Evolutionary conservation across 2,113 vertebrate species (phyloP), one percentile per base, ranked within the genome.

Genomic region (Hymenochirus boettgeri): DNA sequence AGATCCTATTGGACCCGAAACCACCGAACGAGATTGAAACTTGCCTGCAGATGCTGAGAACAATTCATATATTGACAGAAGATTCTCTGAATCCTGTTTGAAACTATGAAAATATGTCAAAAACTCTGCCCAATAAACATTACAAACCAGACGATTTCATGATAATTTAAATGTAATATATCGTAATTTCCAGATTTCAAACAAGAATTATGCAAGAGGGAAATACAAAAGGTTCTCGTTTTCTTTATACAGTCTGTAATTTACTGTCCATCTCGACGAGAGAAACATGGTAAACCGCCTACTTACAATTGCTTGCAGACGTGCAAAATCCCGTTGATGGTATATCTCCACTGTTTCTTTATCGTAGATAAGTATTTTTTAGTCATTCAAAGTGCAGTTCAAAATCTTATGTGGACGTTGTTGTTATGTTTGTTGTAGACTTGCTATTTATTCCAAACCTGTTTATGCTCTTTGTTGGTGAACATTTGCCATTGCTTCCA

Each of bases 301-400:
- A 12, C 79, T 89, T 72, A 23, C 37, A 10, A 74, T 73, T 24
- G 90, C 89, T n/a, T 2, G 0, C 74, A 45, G n/a, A 58, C 47
- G 0, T 88, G 84, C 57, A 65, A 60, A 3, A 27, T 81, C 3
- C 61, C 80, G 2, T 42, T 91, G 1, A 60, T 86, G 31, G 88
- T 92, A 2, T 91, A 86, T 57, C 88, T 71, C 84, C 82, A 0
- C 72, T 81, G 0, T 87, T 92, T 64, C 79, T 89, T 61, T 86
- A 82, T n/a, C 74, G 89, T 79, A 55, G 81, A 89, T 67, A 88
- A 86, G 26, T 85, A 77, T 42, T 61, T 80, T 2, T 75, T 82
- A 25, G 85, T 94, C 17, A 57, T 79, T 47, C 52, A 75, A 7
- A 88, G 74, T 59, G 85, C 84, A 17, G 27, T 84, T 45, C 74